Percentiles rank a stretch among this genome's conserved stretches.
Evolutionary conservation across 2,113 vertebrate genomes (phyloP).

Genomic region (Regulus satrapa): DNA sequence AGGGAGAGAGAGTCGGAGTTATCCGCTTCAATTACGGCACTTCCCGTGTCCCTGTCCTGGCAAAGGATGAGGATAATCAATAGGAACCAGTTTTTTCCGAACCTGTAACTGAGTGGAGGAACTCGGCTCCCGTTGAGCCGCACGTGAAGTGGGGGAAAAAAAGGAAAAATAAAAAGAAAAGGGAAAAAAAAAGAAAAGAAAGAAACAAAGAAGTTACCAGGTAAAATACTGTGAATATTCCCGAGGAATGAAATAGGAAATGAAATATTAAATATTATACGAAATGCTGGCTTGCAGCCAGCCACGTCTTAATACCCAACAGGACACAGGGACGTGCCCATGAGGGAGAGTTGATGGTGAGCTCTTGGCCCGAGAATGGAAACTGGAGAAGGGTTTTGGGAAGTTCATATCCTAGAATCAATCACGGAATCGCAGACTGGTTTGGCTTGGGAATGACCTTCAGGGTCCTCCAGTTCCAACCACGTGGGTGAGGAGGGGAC

Average conservation of each 20-base stretch:
- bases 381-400: not conserved
- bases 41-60: not conserved
- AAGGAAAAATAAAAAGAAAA: too few relatives aligned
- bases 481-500: not conserved
- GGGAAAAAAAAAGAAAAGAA: too few relatives aligned
- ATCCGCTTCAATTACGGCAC: not conserved
- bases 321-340: not conserved
- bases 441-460: not conserved
- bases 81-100: not conserved
- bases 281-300: not conserved
- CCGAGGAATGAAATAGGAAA: not conserved
- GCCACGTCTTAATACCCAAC: fast-evolving
- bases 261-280: not conserved
- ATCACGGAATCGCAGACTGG: not conserved
- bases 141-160: fast-evolving
- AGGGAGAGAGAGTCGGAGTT: not conserved
- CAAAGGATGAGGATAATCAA: not conserved
- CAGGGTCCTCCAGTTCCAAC: not conserved
- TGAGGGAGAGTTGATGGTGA: fast-evolving
- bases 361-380: not conserved
- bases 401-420: not conserved
- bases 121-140: fast-evolving
- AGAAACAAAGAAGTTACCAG: not conserved
- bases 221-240: not conserved
- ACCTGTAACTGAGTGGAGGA: not conserved